Conservation (phyloP, 2,113 vertebrate species). For the Azemiops feae region DNA sequence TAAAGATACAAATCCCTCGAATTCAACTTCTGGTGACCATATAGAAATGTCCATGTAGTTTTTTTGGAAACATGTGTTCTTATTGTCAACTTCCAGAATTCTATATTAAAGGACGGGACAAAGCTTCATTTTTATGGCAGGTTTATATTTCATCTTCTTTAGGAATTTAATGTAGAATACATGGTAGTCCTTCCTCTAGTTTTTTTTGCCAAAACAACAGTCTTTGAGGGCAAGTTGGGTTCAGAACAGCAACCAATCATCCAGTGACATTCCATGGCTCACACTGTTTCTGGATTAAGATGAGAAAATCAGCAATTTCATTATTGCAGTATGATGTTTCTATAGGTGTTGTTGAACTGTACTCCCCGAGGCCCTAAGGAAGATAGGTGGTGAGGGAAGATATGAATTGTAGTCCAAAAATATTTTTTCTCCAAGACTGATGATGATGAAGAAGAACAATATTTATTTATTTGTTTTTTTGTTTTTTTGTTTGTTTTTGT, state of each 20-base stretch:
- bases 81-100: neutral
- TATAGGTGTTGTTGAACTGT: neutral
- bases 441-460: neutral
- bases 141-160: neutral
- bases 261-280: neutral
- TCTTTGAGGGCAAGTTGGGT: neutral
- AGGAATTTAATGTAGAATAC: neutral
- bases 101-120: neutral
- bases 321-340: neutral
- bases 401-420: neutral
- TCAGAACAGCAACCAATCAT: neutral
- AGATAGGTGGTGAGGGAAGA: neutral
- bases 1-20: neutral
- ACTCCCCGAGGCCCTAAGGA: neutral
- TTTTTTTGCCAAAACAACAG: neutral
- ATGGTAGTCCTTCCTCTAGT: neutral
- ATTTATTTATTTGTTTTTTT: too few species aligned
- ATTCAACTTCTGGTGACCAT: neutral
- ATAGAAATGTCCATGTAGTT: neutral
- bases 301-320: neutral
- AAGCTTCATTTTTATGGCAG: neutral
- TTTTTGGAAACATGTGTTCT: neutral
- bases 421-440: neutral
- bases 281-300: neutral
- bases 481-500: too few species aligned